phyloP scores from a whole-genome alignment of 2,113 vertebrate species.

The Galemys pyrenaicus region DNA sequence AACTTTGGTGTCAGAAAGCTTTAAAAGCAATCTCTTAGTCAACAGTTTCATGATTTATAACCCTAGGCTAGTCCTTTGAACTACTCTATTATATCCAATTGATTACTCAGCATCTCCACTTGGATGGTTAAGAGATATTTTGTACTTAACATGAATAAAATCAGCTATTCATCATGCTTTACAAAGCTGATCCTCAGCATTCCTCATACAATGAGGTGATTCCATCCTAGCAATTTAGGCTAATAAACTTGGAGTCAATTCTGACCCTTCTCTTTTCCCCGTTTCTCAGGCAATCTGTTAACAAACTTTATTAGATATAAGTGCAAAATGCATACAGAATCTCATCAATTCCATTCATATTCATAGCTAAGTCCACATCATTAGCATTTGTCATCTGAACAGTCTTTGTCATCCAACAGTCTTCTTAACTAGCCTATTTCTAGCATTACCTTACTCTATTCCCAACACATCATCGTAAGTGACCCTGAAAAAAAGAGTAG shows the following conservation, averaged over 20 bases:
- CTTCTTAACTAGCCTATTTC: not conserved
- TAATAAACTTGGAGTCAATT: not conserved
- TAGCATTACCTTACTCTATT: not conserved
- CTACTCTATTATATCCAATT: not conserved
- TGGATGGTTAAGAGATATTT: not conserved
- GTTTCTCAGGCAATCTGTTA: not conserved
- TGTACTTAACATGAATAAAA: not conserved
- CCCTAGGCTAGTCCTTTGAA: not conserved
- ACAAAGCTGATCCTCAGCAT: not conserved
- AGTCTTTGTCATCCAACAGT: not conserved
- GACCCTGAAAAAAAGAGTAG: not conserved
- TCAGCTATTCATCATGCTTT: not conserved
- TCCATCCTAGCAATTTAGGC: not conserved
- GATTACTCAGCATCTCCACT: not conserved
- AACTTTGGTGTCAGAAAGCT: not conserved
- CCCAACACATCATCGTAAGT: not conserved
- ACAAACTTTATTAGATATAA: not conserved
- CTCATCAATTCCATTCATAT: not conserved
- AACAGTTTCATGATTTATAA: not conserved
- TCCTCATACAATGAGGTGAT: not conserved
- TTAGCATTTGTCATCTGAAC: not conserved
- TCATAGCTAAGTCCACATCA: not conserved
- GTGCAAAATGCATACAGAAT: not conserved
- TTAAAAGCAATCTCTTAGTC: constrained; percentile 15
- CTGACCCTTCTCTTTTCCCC: not conserved